These are phyloP conservation scores for Psittacula echo DNA, from an alignment of 2,797 vertebrate genomes.

Conservation along the genomic window DNA sequence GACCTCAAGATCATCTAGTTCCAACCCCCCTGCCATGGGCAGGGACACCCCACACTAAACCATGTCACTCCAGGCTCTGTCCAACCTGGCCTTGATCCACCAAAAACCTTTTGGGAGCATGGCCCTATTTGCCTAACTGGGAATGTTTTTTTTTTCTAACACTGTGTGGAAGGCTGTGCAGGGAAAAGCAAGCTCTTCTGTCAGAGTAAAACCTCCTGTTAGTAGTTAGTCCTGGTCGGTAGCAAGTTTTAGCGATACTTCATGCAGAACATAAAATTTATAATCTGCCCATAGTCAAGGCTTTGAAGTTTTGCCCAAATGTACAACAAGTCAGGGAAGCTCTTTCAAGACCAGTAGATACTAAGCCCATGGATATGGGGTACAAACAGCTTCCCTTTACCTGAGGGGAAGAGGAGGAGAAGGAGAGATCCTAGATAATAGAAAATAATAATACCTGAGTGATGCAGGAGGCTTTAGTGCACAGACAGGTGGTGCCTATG, in stretches of 20 bases:
- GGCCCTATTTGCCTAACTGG: background rate
- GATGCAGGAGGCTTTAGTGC: background rate
- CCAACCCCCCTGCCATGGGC: no score
- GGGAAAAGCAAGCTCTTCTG: background rate
- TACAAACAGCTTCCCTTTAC: background rate
- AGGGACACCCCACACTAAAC: no score
- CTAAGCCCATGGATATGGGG: background rate
- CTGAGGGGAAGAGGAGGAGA: background rate
- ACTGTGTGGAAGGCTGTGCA: background rate
- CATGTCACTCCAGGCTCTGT: no score
- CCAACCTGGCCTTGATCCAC: background rate
- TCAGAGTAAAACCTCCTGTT: background rate
- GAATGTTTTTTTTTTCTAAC: slow-evolving; percentile 1
- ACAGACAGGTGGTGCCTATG: background rate
- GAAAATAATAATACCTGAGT: background rate
- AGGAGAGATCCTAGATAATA: background rate
- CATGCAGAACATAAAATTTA: background rate
- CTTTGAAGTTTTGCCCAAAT: background rate
- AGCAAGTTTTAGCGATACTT: background rate
- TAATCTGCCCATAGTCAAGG: background rate
- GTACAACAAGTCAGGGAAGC: background rate
- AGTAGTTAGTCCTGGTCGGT: background rate
- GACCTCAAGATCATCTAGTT: no score
- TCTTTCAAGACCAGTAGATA: background rate
- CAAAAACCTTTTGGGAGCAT: background rate